Evolutionary conservation across 2,888 invertebrate genomes (phyloP), one percentile per base, ranked within the genome.

Genomic region (Drymonia ruficornis): DNA sequence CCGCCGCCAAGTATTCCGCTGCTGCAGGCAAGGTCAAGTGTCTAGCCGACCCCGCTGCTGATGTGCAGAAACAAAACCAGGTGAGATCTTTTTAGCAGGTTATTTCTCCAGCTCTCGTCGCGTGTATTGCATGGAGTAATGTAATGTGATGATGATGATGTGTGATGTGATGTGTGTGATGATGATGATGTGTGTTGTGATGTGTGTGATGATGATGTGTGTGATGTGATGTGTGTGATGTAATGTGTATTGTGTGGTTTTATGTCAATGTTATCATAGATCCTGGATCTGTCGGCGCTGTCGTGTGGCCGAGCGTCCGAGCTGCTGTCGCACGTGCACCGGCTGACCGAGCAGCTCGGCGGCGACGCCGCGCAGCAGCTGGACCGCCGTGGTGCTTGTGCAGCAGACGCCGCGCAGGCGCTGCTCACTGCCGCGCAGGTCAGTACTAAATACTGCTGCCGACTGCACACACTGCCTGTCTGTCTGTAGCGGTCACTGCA

Each of bases 261-360:
- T 16, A 2, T 42, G 19, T 4, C 16, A 3, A 15, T 18, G 12
- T 42, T 2, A 9, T 42, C 12, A 12, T 36, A 76, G 76, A 69
- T 76, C 12, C 7, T 76, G 40, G 75, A 77, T 1, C 54, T 81
- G 7, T 67, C 86, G 1, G 74, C 74, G 11, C 65, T 55, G 0
- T 78, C 79, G 0, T 79, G 82, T 12, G 73, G 73, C 1, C 69
- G 73, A 46, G 75, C 82, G 0, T 77, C 79, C 0, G 65, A 74
- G 40, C 61, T 86, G 51, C 55, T 83, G 11, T 56, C 71, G 0
- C 71, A 65, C 9, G 83, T 81, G 0, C 72, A 81, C 45, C 66
- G 65, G 7, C 61, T 85, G 7, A 66, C 74, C 0, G 60, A 72
- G 44, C 47, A 59, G 4, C 48, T 75, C 4, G 78, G 72, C 1